Evolutionary conservation across 2,113 vertebrate genomes (phyloP), one percentile per base, ranked within the genome.

Genomic region (Cyanistes caeruleus): DNA sequence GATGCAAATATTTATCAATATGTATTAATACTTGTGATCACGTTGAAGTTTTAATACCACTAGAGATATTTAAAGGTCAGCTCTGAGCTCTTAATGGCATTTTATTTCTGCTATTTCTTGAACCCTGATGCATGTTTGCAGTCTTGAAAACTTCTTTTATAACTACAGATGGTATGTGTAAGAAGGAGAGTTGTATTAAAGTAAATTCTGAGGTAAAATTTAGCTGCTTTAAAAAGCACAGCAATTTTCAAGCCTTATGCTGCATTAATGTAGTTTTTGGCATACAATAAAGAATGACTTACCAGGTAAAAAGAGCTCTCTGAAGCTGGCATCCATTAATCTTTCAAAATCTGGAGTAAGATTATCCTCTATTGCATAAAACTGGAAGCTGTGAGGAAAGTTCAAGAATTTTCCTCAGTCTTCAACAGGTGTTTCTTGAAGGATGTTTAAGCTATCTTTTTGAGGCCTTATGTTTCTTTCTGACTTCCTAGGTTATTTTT

Each of bases 311-410:
- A 96, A 93, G 93, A 94, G 83, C 70, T 95, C 87, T 92, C 86
- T 91, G 95, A 95, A 97, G 95, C 87, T 77, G 84, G 67, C 35
- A 92, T 81, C 78, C 74, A 83, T 83, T 95, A 92, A 96, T 91
- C 80, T 87, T 83, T 95, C 93, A 95, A 94, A 95, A 81, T 90
- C 93, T 82, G 94, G 83, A 94, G 89, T 92, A 88, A 96, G 86
- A 90, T 92, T 96, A 95, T 89, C 87, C 96, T 90, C 86, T 95
- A 97, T 18, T 95, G 88, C 73, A 59, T 74, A 87, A 97, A 27
- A 89, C 43, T 95, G 91, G 82, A 96, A 97, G 82, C 95, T 97
- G 94, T 84, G 92, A 97, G 93, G 97, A 96, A 96, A 97, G 93
- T 96, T 95, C 90, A 96, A 95, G 76, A 94, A 94, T 93, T 82